Base-by-base conservation (phyloP, 2,888 invertebrate genomes). In the Ophonus ardosiacus region DNA sequence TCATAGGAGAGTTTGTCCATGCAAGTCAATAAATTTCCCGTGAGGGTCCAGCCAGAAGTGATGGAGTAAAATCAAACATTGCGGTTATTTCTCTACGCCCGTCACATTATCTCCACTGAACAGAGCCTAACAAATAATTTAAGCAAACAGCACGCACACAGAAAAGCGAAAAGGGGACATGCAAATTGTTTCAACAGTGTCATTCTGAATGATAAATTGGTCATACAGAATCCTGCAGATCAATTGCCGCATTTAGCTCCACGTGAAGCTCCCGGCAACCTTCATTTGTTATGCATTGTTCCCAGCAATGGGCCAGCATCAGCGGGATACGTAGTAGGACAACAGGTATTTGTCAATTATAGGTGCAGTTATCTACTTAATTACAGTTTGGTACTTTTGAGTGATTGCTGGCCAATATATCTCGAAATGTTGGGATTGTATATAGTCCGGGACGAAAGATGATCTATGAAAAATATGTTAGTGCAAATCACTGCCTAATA, bases 101-200 rank as follows among this genome's bases (percentile, higher is more conserved):
- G 31, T 71, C 71, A 71, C 31, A 51, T 74, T 74, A 74, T 74
- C 74, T 74, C 56, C 7, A 2, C 43, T 40, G 18, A 8, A 17
- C 74, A 74, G 43, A 17, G 74, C 56, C 74, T 43, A 10, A n/a
- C 56, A 56, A 51, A 74, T 74, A 74, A 71, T 74, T 74, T 56
- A 21, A 18, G 56, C 74, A 74, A 74, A 74, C 74, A 74, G 21
- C 56, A 40, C 71, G 38, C 31, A 31, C 65, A 21, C 71, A 71
- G n/a, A 21, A 71, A 18, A 8, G 7, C n/a, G 59, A 63, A 43
- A 56, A 76, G 78, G 80, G 80, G 80, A 51, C 65, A 68, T 68
- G 68, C 65, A 81, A 81, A 81, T 81, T 81, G 81, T 81, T 81
- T 81, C 68, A 81, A 81, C 81, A 68, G 81, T 68, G 81, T 81